Conservation (phyloP, 2,888 invertebrate genomes). For the Meloe dianella region DNA sequence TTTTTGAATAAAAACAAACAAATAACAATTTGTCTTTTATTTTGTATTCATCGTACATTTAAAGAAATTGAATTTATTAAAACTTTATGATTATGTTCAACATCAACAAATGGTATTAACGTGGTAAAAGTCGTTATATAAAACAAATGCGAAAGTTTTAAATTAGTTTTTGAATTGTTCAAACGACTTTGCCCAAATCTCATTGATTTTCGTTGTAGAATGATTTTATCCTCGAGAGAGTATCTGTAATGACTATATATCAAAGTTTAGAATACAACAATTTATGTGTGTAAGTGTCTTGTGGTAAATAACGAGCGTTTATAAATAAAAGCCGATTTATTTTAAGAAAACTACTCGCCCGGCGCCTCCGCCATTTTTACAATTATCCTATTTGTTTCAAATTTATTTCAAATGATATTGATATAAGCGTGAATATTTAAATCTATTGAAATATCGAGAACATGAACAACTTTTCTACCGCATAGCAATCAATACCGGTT, state of each 20-base stretch:
- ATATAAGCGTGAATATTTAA: not conserved
- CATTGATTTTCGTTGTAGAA: not conserved
- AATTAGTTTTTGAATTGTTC: not conserved
- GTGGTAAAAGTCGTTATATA: not conserved
- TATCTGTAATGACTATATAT: not conserved
- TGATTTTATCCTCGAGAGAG: not conserved
- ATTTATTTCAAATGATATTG: too few relatives aligned
- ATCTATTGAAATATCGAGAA: not conserved
- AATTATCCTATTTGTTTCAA: too few relatives aligned
- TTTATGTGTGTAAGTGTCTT: not conserved
- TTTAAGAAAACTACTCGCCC: too few relatives aligned
- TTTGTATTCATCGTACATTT: not conserved
- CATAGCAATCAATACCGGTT: constrained; percentile 24
- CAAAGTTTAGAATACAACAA: not conserved
- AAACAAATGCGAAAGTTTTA: not conserved
- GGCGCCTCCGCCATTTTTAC: not conserved
- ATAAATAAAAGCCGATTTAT: too few relatives aligned
- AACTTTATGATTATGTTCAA: not conserved
- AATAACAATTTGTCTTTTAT: not conserved
- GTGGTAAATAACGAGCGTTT: not conserved
- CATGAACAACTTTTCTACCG: constrained; percentile 5
- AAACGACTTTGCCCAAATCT: not conserved
- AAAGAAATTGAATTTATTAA: not conserved
- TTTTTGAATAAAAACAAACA: too few relatives aligned
- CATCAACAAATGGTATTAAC: not conserved